Base-by-base conservation (phyloP, 2,888 invertebrate genomes). In the Eupelmus urozonus region DNA sequence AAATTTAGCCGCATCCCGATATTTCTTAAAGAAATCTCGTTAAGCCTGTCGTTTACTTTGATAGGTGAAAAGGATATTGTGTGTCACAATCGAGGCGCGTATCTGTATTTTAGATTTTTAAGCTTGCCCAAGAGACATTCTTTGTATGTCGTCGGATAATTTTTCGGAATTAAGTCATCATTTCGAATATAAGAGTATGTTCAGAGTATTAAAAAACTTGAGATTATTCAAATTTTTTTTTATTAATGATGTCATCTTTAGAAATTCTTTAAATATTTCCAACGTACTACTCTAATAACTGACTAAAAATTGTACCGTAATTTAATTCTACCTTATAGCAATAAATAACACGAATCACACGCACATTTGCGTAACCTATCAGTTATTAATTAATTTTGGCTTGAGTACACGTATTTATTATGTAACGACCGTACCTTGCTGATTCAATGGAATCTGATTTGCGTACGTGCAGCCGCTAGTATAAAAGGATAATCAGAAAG, bases 31-130 rank as follows among this genome's bases (percentile, higher is more conserved):
- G 66, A 49, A 20, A 57, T 66, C 49, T 66, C 34, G 66, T 74
- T 74, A 66, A 27, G n/a, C 1, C 20, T 66, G 74, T 55, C 73
- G n/a, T 51, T 27, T 34, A 62, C 51, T n/a, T 34, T 62, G 62
- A 62, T 1, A 23, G 23, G 53, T 27, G 40, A 25, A 62, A 9
- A 53, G 40, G 18, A 53, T 5, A 40, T 53, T 53, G n/a, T 25
- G 18, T 0, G 16, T 40, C 60, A 27, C 11, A 59, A 70, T 59
- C 29, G 13, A n/a, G 27, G 9, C 42, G 16, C 49, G 42, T 45
- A 18, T 63, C n/a, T 63, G 13, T 20, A 18, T 34, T 40, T 63
- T 53, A 40, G 53, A 34, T 13, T 62, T 62, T 62, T 25, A 9
- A 34, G 9, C 34, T 34, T 45, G 2, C 13, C 4, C 9, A 45